These are phyloP conservation scores for Dissostichus mawsoni DNA, from an alignment of 2,113 vertebrate species.

Conservation along the genomic window DNA sequence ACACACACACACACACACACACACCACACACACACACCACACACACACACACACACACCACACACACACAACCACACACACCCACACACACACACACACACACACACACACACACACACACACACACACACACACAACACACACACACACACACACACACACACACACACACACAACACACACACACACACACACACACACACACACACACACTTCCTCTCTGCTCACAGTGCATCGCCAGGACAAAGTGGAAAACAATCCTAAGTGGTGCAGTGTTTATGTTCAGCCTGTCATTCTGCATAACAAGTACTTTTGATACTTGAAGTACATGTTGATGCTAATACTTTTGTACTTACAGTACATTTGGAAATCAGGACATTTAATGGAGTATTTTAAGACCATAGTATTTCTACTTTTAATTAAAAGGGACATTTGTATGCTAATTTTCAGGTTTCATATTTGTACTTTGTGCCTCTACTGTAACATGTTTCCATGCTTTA, in stretches of 20 bases:
- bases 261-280: not conserved
- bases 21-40: not conserved
- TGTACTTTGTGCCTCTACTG: too few relatives aligned
- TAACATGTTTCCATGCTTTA: too few relatives aligned
- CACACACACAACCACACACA: not conserved
- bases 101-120: not conserved
- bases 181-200: slow-evolving; percentile 7
- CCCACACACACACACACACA: not conserved
- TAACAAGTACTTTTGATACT: too few relatives aligned
- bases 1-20: slow-evolving; percentile 4
- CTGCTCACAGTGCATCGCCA: not conserved
- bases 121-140: slow-evolving; percentile 2
- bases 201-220: not conserved
- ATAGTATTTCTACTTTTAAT: too few relatives aligned
- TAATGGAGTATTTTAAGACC: too few relatives aligned
- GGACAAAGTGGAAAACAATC: not conserved
- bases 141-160: not conserved
- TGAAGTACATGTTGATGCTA: too few relatives aligned
- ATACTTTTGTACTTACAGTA: too few relatives aligned
- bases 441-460: too few relatives aligned
- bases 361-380: too few relatives aligned
- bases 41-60: not conserved
- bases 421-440: too few relatives aligned
- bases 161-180: not conserved
- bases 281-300: not conserved